Base-by-base conservation (phyloP, 2,797 vertebrate genomes). In the Ciconia nigra region DNA sequence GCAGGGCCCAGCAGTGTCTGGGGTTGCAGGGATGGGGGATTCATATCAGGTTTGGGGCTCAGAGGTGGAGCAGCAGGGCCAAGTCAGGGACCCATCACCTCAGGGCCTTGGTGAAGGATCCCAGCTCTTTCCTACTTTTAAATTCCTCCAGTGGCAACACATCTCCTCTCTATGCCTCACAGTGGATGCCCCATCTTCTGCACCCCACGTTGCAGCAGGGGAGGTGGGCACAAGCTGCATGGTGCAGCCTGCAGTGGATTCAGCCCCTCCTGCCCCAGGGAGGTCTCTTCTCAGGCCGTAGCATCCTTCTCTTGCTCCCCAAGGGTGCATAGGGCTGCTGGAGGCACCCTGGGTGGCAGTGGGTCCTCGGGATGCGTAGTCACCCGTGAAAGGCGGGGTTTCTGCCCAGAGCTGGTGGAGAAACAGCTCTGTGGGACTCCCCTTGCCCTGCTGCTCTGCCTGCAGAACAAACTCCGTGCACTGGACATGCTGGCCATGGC, bases 361-460 rank as follows among this genome's bases (percentile, higher is more conserved):
- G 58, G n/a, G 21, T 81, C 35, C 77, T 25, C 31, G 61, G 54
- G 58, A 78, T 82, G 22, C 2, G 1, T 17, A 47, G 29, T 42
- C 42, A 73, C 13, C 21, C 0, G 0, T 28, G 28, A 37, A 67
- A 74, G 31, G 15, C 9, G 25, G 19, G 17, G 3, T 7, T 79
- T 89, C 73, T 92, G 13, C 31, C 55, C 2, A 3, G 31, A 63
- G 19, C 13, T 57, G 1, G 1, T 33, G 46, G 54, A 74, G 51
- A 9, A 74, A 42, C 31, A 79, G 28, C 28, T 84, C 31, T 41
- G 5, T 42, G 31, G 13, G 28, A 19, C 29, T 67, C 41, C 6
- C 7, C 16, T 73, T 80, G 35, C 61, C 52, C 33, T 21, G 3
- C 28, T 91, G 14, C 61, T 91, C 41, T 67, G 20, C 51, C 44